Evolutionary conservation across 2,113 vertebrate genomes (phyloP), one percentile per base, ranked within the genome.

Genomic region (Forbesichthys papilliferus): DNA sequence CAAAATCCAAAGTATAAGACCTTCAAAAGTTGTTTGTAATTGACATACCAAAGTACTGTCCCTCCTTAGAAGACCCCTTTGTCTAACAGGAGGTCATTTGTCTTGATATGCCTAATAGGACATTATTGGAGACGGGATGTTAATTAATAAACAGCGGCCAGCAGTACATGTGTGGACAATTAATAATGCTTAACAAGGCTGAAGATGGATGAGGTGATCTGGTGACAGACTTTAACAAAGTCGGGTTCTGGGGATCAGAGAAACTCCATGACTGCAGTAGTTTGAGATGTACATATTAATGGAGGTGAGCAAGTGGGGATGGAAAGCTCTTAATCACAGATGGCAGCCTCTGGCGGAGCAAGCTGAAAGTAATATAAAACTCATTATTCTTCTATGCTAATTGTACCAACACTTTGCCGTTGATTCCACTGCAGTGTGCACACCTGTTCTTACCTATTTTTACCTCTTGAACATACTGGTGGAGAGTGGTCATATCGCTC

Each of bases 101-200:
- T 90, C 87, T 81, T 46, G 69, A 78, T 61, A 78, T 65, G 27
- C 74, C 78, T 80, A 82, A 85, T 87, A 82, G 77, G 56, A 68
- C 64, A 55, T 42, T 88, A 90, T 88, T 89, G 84, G 78, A 84
- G 74, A 82, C 69, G 79, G 75, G 77, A 75, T 85, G 82, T 83
- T 83, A 89, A 90, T 90, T 90, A 88, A 91, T 90, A 88, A 89
- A 86, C 87, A 89, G 80, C 54, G 33, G 63, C 54, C 36, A 54
- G 58, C 58, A 78, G 49, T 86, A 84, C 83, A 87, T 76, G 81
- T 75, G 74, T 66, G 68, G 78, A 73, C 84, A 89, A 88, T 90
- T 90, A 89, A 91, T 87, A 82, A 81, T 69, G 67, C 75, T 71
- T 88, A 88, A 90, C 58, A 52, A 89, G 86, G 67, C 57, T 71